These are phyloP conservation scores for Polypedilum pembai DNA, from an alignment of 1,140 invertebrate species.

Conservation along the genomic window DNA sequence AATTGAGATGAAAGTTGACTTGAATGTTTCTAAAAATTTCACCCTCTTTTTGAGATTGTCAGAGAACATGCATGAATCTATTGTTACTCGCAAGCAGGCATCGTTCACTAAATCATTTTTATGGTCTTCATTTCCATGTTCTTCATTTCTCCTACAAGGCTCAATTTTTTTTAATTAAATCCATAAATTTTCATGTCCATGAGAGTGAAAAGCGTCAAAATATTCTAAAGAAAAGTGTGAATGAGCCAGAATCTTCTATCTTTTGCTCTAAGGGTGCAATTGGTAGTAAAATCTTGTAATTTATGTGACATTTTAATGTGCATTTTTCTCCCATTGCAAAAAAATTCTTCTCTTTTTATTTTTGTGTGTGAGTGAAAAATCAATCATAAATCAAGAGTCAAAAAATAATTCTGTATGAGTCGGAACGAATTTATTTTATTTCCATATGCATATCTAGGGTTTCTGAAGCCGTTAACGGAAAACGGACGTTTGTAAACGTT, in stretches of 20 bases:
- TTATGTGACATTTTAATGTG: conserved; percentile 28
- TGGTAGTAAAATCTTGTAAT: conserved; percentile 9
- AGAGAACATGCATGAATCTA: no score
- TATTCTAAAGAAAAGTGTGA: not conserved
- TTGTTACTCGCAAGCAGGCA: no score
- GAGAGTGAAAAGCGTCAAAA: not conserved
- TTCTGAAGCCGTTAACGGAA: no score
- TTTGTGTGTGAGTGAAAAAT: not conserved
- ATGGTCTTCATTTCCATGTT: not conserved
- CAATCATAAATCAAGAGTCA: conserved; percentile 25
- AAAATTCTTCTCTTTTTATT: not conserved
- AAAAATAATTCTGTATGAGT: not conserved
- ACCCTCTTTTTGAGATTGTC: not conserved
- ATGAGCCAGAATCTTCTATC: conserved; percentile 8
- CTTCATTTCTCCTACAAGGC: not conserved
- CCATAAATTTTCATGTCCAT: conserved; percentile 18
- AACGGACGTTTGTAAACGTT: no score
- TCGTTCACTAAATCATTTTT: not conserved
- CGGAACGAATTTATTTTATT: not conserved
- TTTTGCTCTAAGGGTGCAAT: conserved; percentile 1
- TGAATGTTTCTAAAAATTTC: not conserved
- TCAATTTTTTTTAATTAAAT: conserved; percentile 8
- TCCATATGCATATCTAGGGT: not conserved
- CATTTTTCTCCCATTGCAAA: conserved; percentile 23
- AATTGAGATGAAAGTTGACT: no score